phyloP scores from a whole-genome alignment of 2,797 vertebrate genomes.

The Sebastolobus alascanus region DNA sequence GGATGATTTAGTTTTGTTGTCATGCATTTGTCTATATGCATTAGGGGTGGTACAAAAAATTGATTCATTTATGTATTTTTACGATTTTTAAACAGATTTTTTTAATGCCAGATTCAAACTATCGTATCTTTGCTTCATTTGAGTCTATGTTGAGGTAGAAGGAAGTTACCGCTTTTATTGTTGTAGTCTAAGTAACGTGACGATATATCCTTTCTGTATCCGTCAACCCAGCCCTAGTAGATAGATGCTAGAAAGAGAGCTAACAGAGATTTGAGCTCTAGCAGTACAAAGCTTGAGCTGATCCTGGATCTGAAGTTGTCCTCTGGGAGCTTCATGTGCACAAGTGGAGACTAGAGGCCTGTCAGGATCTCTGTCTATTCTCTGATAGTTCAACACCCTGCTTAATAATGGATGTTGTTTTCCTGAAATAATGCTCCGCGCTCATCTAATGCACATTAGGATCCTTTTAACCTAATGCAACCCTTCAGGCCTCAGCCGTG shows the following conservation, averaged over 20 bases:
- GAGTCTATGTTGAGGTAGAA: too few relatives aligned
- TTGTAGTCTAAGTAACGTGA: too few relatives aligned
- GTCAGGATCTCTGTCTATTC: conserved; percentile 50
- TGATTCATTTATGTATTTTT: too few relatives aligned
- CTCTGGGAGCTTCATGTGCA: conserved; percentile 42
- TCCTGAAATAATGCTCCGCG: conserved; percentile 69
- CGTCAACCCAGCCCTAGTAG: too few relatives aligned
- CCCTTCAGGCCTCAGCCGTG: conserved; percentile 34
- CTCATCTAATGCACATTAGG: conserved; percentile 77
- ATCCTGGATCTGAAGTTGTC: conserved; percentile 35
- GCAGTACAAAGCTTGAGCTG: conserved; percentile 6
- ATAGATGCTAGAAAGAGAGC: not conserved
- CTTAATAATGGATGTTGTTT: conserved; percentile 84
- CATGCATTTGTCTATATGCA: not conserved
- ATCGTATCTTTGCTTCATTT: too few relatives aligned
- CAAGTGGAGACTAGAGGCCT: conserved; percentile 49
- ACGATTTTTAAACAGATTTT: too few relatives aligned
- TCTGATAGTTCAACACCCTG: conserved; percentile 62
- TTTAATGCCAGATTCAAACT: too few relatives aligned
- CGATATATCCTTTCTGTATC: too few relatives aligned
- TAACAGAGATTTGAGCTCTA: not conserved
- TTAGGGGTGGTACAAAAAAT: too few relatives aligned
- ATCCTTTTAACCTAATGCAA: conserved; percentile 82
- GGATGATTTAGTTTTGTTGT: not conserved
- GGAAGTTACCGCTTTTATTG: too few relatives aligned